Base-by-base conservation (phyloP, 2,888 invertebrate genomes). In the Cistogaster globosa region DNA sequence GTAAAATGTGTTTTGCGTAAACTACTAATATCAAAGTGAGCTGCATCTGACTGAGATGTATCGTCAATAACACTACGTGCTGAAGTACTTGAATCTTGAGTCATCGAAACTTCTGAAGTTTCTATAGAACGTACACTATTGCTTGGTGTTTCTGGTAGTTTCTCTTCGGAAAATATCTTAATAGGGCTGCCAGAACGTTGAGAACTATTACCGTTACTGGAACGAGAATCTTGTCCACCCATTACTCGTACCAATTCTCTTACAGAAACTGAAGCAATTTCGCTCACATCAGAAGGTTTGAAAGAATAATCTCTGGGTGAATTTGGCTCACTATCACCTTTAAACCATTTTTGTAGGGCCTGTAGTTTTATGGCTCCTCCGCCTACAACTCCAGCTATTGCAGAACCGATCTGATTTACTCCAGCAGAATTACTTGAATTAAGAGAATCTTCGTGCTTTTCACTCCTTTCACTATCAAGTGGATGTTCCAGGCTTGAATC, bases 171-270 rank as follows among this genome's bases (percentile, higher is more conserved):
- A 75, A 95, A 94, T 89, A 95, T 94, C 32, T 94, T 93, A 57
- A 95, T 94, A 26, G 94, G 95, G 90, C 94, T 95, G 76, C 94
- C 94, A 87, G 94, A 94, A 72, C 94, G 92, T 89, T 94, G 94
- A 1, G 94, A 94, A 45, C 95, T 95, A 91, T 96, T 97, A 2
- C 96, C 97, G 92, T 97, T 97, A n/a, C 95, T 95, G 1, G 51
- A 48, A 1, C 95, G 93, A 81, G 95, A 95, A 90, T 96, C 96
- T 78, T 92, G 92, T 0, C 90, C 91, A 0, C 96, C 96, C 90
- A 96, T 95, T 0, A 95, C 95, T 89, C 96, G 95, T 5, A 96
- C 96, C 72, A 96, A 92, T 87, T 96, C 96, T 86, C 96, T 95
- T 16, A 96, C 96, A 0, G 96, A 95, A 1, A 92, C 92, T 1